phyloP scores from a whole-genome alignment of 2,113 vertebrate species.

The Forbesichthys papilliferus region DNA sequence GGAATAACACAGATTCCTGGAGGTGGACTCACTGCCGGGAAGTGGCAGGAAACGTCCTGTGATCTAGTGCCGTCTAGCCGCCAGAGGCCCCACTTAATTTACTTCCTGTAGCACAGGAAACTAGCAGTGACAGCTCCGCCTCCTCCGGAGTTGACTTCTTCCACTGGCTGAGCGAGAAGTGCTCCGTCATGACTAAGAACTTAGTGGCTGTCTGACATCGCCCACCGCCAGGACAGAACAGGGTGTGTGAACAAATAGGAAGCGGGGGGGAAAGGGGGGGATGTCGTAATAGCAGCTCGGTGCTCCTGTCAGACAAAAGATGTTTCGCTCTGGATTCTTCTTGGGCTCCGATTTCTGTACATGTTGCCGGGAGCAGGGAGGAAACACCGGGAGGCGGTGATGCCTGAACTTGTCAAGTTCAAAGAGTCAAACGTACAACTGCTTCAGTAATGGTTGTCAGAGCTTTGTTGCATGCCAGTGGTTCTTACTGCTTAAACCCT shows the following conservation, averaged over 20 bases:
- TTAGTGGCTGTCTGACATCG: slow-evolving; percentile 47
- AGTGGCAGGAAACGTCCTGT: slow-evolving; percentile 27
- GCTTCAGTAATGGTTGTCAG: no score
- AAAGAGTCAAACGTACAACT: no score
- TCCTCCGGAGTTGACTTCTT: slow-evolving; percentile 30
- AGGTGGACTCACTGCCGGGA: slow-evolving; percentile 36
- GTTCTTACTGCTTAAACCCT: background rate
- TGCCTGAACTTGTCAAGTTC: background rate
- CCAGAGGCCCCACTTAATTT: slow-evolving; percentile 48
- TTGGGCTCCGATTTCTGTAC: background rate
- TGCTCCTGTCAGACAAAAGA: slow-evolving; percentile 6
- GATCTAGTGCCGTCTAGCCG: slow-evolving; percentile 30
- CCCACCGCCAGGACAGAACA: background rate
- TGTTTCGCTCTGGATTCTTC: slow-evolving; percentile 5
- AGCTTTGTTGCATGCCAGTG: background rate
- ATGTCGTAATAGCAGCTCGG: slow-evolving; percentile 20
- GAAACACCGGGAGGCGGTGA: background rate
- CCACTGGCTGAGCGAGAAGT: slow-evolving; percentile 33
- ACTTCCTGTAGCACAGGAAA: slow-evolving; percentile 67
- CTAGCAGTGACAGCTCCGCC: slow-evolving; percentile 44
- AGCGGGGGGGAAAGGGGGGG: background rate
- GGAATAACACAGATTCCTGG: background rate
- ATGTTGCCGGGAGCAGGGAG: background rate
- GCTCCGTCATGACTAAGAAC: slow-evolving; percentile 53
- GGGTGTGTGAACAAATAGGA: background rate